Evolutionary conservation across 2,888 invertebrate genomes (phyloP), one percentile per base, ranked within the genome.

Genomic region (Sycophila texana): DNA sequence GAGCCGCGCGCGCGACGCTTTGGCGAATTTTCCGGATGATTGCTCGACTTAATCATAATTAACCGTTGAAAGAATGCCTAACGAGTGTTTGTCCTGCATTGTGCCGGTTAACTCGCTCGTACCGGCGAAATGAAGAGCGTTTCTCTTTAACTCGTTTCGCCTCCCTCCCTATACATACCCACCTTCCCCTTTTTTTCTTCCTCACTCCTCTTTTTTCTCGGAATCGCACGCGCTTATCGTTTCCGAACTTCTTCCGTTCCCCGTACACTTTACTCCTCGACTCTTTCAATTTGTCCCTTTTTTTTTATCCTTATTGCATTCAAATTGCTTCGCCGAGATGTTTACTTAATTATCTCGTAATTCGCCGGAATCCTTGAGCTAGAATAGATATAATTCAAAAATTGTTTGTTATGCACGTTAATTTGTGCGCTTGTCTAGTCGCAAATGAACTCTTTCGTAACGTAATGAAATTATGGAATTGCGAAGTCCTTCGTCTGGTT

Each of bases 11-110:
- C 79, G 58, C 47, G 53, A 73, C 76, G 81, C 76, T 65, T 81
- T 82, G 81, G 72, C 83, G 78, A 84, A 82, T 82, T 83, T 75
- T 77, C 63, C 80, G 73, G 79, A 80, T 81, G 83, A 83, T 83
- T 80, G 77, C 82, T 74, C 80, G 77, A 79, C 77, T 79, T 78
- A 81, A 82, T 82, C 75, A 68, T 75, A 75, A 75, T 75, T 75
- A 75, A 75, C 75, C 63, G 73, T 13, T 61, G 77, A 68, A 72
- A 68, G 68, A 77, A 76, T 68, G 67, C 39, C 30, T 67, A 75
- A 75, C 75, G 61, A 75, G 58, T 58, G 60, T 30, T 58, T 60
- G 58, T 51, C 26, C 30, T 5, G 18, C 53, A 73, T 73, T 65
- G 63, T 73, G 47, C 5, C 20, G 10, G 63, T 39, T 74, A 74